A percentile compares a stretch with the other conserved stretches of the same genome.
phyloP scores from a whole-genome alignment of 2,113 vertebrate species.

The Plecotus auritus region DNA sequence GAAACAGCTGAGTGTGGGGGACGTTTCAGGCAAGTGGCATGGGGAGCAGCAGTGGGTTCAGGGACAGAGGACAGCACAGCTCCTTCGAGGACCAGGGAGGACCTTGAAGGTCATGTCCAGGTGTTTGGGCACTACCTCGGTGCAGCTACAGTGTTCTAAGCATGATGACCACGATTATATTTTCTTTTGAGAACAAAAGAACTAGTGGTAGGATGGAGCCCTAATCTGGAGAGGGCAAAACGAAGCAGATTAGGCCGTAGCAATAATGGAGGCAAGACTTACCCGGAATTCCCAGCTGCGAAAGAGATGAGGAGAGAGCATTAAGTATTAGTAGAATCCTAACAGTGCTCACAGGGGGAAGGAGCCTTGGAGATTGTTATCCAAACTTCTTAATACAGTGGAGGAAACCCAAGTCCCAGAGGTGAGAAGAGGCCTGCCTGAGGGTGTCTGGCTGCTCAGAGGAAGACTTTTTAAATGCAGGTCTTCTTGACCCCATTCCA shows the following conservation, averaged over 20 bases:
- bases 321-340: not conserved
- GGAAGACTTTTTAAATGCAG: not conserved
- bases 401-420: not conserved
- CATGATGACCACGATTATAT: not conserved
- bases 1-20: not conserved
- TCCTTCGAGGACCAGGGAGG: not conserved
- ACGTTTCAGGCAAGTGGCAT: not conserved
- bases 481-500: not conserved
- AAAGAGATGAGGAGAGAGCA: not conserved
- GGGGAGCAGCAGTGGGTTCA: no score
- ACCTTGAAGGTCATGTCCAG: not conserved
- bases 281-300: not conserved
- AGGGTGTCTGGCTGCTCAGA: not conserved
- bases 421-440: accelerated
- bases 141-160: not conserved
- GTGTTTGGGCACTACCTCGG: not conserved
- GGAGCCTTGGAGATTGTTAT: not conserved
- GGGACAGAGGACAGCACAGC: not conserved
- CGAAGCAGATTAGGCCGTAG: not conserved
- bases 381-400: not conserved
- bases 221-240: not conserved
- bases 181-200: not conserved
- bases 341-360: not conserved
- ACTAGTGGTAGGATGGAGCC: not conserved
- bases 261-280: not conserved